Percentiles rank a stretch among this genome's conserved stretches.
Evolutionary conservation across 2,888 invertebrate genomes (phyloP).

Genomic region (Cecidostiba fungosa): DNA sequence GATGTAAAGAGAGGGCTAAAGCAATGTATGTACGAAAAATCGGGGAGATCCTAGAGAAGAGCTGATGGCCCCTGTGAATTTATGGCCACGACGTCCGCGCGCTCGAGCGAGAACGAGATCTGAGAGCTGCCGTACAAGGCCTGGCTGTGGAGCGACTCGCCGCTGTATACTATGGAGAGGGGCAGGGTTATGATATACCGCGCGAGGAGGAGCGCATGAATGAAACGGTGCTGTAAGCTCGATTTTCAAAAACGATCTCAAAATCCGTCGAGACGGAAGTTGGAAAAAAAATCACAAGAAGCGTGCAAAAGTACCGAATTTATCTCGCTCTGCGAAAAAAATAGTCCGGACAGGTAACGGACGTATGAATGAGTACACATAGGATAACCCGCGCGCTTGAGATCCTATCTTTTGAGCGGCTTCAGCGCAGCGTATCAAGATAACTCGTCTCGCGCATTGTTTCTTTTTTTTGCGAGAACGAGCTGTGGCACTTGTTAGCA

Average conservation of each 20-base stretch:
- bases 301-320: not conserved
- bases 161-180: not conserved
- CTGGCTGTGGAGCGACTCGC: constrained; percentile 22
- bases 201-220: constrained; percentile 20
- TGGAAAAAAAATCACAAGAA: too few species aligned
- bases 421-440: constrained; percentile 38
- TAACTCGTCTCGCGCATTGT: constrained; percentile 39
- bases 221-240: constrained; percentile 10
- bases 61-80: constrained; percentile 43
- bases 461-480: constrained; percentile 22
- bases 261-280: not conserved
- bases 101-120: constrained; percentile 26
- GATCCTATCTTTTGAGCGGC: constrained; percentile 42
- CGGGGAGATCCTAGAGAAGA: not conserved
- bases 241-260: not conserved
- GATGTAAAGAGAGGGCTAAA: not conserved
- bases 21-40: not conserved
- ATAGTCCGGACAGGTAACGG: constrained; percentile 35
- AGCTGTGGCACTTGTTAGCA: constrained; percentile 16
- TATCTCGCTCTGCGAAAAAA: not conserved
- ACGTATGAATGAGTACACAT: constrained; percentile 46
- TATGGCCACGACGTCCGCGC: constrained; percentile 30
- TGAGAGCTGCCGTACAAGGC: constrained; percentile 1
- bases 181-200: not conserved
- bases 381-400: not conserved